Base-by-base conservation (phyloP, 2,888 invertebrate genomes). In the Halocaridina rubra region DNA sequence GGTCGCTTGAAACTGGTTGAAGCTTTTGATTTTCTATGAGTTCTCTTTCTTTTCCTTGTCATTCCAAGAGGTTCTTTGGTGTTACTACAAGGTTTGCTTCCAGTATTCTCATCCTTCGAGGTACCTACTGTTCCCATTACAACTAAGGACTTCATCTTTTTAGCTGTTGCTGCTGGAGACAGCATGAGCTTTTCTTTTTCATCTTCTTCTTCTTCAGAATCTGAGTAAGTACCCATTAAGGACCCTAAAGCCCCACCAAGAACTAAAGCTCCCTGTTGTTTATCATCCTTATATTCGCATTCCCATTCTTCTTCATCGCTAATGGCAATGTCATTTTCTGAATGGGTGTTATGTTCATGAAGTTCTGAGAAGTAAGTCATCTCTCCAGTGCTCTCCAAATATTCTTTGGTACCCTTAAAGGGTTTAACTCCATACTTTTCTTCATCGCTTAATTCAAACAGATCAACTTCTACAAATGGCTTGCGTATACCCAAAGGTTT, bases 181-280 rank as follows among this genome's bases (percentile, higher is more conserved):
- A n/a, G n/a, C n/a, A n/a, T n/a, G 16, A 53, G 1, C 4, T 7
- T 16, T 16, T 13, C 30, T 27, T 69, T 32, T 8, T 71, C 27
- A 19, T 19, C 29, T 85, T 76, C 64, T 82, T 87, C 90, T 90
- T 92, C 67, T 71, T 93, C 93, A 90, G 93, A 93, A 84, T 93
- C 93, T 82, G 92, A 92, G 71, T 94, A 94, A 80, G 93, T 92
- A 89, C 92, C 92, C 89, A 94, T 93, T 29, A 94, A 90, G 80
- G 92, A 92, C 67, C 92, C 92, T 86, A 94, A 90, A 16, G 93
- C 93, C 75, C 81, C 81, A 10, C 82, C 80, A 8, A 86, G 69
- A 13, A 84, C 71, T 5, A 77, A 22, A 1, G 3, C n/a, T 33
- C 74, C 74, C n/a, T n/a, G n/a, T n/a, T n/a, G n/a, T n/a, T n/a